Percentiles rank a stretch among this genome's conserved stretches.
These are phyloP conservation scores for Drosophila suboccidentalis DNA, from an alignment of 2,888 invertebrate species.

Conservation along the genomic window DNA sequence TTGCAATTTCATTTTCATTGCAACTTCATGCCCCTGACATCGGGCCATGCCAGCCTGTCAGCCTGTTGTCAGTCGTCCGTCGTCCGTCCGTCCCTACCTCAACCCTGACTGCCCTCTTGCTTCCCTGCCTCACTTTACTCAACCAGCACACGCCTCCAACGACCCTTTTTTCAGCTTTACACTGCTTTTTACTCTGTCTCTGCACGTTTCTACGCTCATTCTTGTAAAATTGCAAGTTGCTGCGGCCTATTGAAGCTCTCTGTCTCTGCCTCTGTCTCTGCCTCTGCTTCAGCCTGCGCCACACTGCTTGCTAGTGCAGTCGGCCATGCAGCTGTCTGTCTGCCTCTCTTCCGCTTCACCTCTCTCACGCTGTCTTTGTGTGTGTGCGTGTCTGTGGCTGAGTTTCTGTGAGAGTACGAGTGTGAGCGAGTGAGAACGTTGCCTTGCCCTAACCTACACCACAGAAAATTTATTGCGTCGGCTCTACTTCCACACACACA, in stretches of 20 bases:
- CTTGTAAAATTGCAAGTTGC: conserved; percentile 75
- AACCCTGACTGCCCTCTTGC: conserved; percentile 6
- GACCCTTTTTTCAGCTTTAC: conserved; percentile 46
- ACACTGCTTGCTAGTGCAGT: conserved; percentile 28
- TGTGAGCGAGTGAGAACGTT: conserved; percentile 39
- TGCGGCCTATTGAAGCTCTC: conserved; percentile 72
- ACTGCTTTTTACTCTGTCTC: conserved; percentile 50
- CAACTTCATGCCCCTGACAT: conserved; percentile 80
- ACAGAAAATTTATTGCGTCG: conserved; percentile 77
- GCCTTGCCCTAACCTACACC: conserved; percentile 75
- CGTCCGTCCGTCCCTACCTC: conserved; percentile 13
- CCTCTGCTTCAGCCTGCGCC: conserved; percentile 9
- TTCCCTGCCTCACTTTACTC: neutral
- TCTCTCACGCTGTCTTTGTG: neutral
- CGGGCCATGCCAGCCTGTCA: conserved; percentile 49
- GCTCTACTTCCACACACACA: conserved; percentile 46
- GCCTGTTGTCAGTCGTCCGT: conserved; percentile 15
- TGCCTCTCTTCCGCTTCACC: conserved; percentile 14
- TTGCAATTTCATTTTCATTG: conserved; percentile 79
- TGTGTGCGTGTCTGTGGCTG: conserved; percentile 6
- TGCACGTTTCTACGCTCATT: conserved; percentile 73
- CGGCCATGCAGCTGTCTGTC: conserved; percentile 52
- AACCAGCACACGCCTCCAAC: conserved; percentile 10
- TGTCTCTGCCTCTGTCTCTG: conserved; percentile 28
- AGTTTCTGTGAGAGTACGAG: conserved; percentile 8